These are phyloP conservation scores for Tenrec ecaudatus DNA, from an alignment of 2,113 vertebrate species.

Conservation along the genomic window DNA sequence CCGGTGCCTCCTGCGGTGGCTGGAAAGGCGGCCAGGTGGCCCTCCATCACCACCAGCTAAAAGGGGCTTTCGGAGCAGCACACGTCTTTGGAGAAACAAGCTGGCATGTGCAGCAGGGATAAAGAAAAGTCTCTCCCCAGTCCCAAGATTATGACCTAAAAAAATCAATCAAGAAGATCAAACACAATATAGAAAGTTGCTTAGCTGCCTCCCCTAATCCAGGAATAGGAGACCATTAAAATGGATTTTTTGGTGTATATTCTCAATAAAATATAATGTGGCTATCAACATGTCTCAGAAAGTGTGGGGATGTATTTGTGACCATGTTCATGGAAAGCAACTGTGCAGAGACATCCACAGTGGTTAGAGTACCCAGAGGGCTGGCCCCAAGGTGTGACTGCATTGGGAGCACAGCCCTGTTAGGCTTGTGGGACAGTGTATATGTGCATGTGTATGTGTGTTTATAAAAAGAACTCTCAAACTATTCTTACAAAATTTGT, in stretches of 20 bases:
- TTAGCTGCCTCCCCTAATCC: neutral
- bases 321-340: neutral
- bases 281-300: constrained; percentile 45
- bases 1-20: neutral
- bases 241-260: neutral
- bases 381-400: neutral
- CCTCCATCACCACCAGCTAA: neutral
- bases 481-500: neutral
- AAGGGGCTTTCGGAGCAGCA: neutral
- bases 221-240: neutral
- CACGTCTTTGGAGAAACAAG: constrained; percentile 18
- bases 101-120: neutral
- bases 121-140: neutral
- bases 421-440: too few relatives aligned
- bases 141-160: neutral
- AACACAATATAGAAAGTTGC: neutral
- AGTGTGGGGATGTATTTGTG: neutral
- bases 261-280: constrained; percentile 10
- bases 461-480: constrained; percentile 33
- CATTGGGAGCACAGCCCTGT: neutral
- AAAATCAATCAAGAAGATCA: constrained; percentile 38
- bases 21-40: neutral
- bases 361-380: neutral
- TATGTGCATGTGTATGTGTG: too few relatives aligned
- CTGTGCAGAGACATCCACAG: neutral